Base-by-base conservation (phyloP, 1,140 invertebrate genomes). In the Pseudomyrmex pallidus region DNA sequence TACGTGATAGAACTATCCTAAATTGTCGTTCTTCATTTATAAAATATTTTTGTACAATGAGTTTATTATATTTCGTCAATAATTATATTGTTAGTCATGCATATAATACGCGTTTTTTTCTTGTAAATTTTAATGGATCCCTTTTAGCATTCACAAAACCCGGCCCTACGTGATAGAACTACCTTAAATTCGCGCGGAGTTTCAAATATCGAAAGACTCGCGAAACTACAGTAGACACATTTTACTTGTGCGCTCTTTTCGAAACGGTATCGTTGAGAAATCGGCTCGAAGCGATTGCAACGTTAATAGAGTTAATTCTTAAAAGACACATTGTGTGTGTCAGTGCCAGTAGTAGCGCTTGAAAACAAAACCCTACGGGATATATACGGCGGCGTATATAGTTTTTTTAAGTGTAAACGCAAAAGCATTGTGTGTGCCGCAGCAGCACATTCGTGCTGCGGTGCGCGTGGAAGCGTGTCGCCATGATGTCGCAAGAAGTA, bases 401-500 rank as follows among this genome's bases (percentile, higher is more conserved):
- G 2, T 52, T 12, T 13, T 52, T 12, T 13, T 13, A 13, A 50
- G 17, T 52, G 4, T 15, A 44, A 2, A 44, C 9, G 56, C 15
- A 56, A 54, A 56, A 54, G 12, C 2, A 67, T 57, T 57, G 17
- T 35, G 17, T 17, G 44, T 48, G n/a, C n/a, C n/a, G n/a, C 46
- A 52, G 20, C 17, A 44, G 76, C 52, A 20, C 57, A 61, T 70
- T 70, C 76, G 50, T 80, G 66, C 48, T 80, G 66, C 8, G 13
- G 50, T 3, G 9, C 50, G 22, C 54, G 64, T 59, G 66, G 64
- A 59, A 59, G 44, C 20, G 44, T 72, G 56, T 61, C 68, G 76
- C 54, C 25, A 48, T 48, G 76, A 70, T 70, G 54, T 80, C 54
- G 76, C 67, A 80, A 80, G 54, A 80, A 70, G 52, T 48, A 35